phyloP scores from a whole-genome alignment of 1,140 invertebrate genomes.

The Chrysopa pallens region DNA sequence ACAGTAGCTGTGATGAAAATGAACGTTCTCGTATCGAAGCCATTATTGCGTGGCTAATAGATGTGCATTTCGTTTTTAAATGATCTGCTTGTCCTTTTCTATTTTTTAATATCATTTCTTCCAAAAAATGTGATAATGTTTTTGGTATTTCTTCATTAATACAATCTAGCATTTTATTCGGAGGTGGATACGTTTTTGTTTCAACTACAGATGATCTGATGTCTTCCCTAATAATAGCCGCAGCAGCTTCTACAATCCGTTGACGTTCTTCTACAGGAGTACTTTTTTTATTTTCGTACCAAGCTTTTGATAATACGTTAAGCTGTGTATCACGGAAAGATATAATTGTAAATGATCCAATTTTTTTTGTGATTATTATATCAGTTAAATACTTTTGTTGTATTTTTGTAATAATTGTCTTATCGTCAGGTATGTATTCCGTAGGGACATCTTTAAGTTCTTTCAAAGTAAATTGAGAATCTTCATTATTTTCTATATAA shows the following conservation, averaged over 20 bases:
- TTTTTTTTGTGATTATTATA: neutral
- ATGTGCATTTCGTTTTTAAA: slow-evolving; percentile 5
- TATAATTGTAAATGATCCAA: neutral
- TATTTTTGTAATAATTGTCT: neutral
- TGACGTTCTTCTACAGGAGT: slow-evolving; percentile 5
- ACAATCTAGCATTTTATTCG: neutral
- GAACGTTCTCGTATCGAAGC: slow-evolving; percentile 10
- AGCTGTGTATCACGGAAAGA: neutral
- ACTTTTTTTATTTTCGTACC: neutral
- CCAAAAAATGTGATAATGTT: neutral
- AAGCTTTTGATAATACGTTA: neutral
- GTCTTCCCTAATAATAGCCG: slow-evolving; percentile 11
- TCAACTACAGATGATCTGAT: slow-evolving; percentile 7
- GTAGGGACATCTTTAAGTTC: neutral
- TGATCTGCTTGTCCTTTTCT: neutral
- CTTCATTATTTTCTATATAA: slow-evolving; percentile 19
- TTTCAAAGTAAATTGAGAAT: slow-evolving; percentile 8
- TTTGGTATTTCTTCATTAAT: neutral
- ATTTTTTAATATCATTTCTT: neutral
- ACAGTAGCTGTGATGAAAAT: slow-evolving; percentile 11
- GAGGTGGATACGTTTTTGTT: neutral
- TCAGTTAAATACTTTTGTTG: neutral
- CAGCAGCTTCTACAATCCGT: slow-evolving; percentile 10
- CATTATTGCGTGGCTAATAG: slow-evolving; percentile 13
- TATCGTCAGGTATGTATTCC: neutral